phyloP scores from a whole-genome alignment of 2,888 invertebrate genomes.

The Lymantria monacha region DNA sequence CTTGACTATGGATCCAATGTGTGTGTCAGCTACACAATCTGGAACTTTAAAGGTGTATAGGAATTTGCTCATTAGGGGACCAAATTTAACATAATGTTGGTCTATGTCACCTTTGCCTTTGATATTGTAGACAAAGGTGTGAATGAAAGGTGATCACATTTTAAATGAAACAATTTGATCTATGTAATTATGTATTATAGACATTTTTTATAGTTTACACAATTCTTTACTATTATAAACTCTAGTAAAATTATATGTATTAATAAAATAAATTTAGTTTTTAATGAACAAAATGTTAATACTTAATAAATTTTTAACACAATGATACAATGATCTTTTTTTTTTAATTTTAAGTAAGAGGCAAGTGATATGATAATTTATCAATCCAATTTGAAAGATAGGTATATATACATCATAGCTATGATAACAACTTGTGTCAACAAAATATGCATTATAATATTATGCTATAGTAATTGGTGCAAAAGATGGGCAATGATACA shows the following conservation, averaged over 20 bases:
- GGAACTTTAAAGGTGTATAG: too few relatives aligned
- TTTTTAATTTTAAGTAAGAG: constrained; percentile 61
- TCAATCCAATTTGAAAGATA: constrained; percentile 43
- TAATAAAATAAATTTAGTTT: constrained; percentile 56
- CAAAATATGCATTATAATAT: constrained; percentile 38
- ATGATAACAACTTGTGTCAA: constrained; percentile 47
- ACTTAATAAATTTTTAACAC: constrained; percentile 50
- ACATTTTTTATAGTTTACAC: constrained; percentile 80
- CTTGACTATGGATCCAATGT: too few relatives aligned
- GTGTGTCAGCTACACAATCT: too few relatives aligned
- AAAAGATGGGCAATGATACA: constrained; percentile 49
- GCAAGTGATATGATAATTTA: constrained; percentile 84
- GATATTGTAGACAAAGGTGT: too few relatives aligned
- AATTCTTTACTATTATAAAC: constrained; percentile 74
- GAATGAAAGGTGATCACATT: not conserved
- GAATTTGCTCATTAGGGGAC: too few relatives aligned
- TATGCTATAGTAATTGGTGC: constrained; percentile 45
- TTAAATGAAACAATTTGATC: constrained; percentile 54
- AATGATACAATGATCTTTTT: constrained; percentile 60
- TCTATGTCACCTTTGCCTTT: too few relatives aligned
- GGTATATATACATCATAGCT: constrained; percentile 53
- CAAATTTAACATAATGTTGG: too few relatives aligned
- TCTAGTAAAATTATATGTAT: constrained; percentile 62
- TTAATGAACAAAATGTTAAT: constrained; percentile 56
- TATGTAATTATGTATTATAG: constrained; percentile 82